Base-by-base conservation (phyloP, 92 coral and sea anemone species). In the Umimayanthus kanabou region DNA sequence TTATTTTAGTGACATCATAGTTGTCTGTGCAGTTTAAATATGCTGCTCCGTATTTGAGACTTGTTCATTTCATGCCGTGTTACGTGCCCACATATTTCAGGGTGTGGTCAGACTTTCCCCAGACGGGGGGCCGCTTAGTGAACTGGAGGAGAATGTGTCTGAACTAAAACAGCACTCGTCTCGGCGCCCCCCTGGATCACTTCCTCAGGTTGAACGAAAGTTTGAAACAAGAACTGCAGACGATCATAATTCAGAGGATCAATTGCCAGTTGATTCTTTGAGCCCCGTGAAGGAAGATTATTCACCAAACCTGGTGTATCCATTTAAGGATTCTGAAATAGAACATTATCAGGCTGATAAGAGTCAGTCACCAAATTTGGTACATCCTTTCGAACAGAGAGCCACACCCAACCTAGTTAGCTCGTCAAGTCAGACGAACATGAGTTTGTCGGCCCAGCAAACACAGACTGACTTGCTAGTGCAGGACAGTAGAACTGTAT, bases 71-170 rank as follows among this genome's bases (percentile, higher is more conserved):
- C 49, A 67, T 65, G 8, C 9, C 66, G 30, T 15, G 49, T 18
- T 83, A 25, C 39, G 22, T 79, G 22, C 9, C 4, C 29, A 2
- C 72, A 61, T 67, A 13, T 70, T 66, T 14, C 80, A 95, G 98
- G 93, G 91, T 39, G 90, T 85, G 0, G 94, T 89, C 8, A 94
- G 99, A 49, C 96, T 88, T 79, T 93, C 98, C 0, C 98, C 99
- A 13, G 99, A 97, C 80, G 98, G 98, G 29, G 95, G 88, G 43
- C 98, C 98, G 5, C 89, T 82, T 2, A 88, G 80, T 64, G 94
- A 89, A 13, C 53, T 89, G 40, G 94, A 91, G 43, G 94, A 93
- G 73, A 84, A 83, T 85, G 16, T 80, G 74, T 14, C 39, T 50
- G 55, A 90, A 78, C 3, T 66, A 53, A 33, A 89, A 77, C 88